Evolutionary conservation across 2,113 vertebrate species (phyloP).

Genomic region (Hoplias malabaricus): DNA sequence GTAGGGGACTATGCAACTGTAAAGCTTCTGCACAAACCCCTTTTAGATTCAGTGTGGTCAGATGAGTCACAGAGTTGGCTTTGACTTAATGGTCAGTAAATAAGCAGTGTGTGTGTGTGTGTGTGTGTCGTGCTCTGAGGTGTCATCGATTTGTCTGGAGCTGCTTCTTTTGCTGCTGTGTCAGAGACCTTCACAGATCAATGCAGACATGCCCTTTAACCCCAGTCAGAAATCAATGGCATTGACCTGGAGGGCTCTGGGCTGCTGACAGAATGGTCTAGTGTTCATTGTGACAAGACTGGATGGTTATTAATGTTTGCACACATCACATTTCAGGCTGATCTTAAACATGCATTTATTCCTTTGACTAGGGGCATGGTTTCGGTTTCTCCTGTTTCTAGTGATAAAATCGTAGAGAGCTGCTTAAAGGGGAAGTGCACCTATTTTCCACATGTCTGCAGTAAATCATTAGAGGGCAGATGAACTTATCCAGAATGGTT

Average conservation of each 20-base stretch:
- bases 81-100: slow-evolving; percentile 78
- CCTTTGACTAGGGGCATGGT: no score
- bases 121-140: slow-evolving; percentile 72
- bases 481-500: no score
- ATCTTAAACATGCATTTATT: not conserved
- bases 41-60: not conserved
- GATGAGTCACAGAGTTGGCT: slow-evolving; percentile 21
- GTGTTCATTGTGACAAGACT: slow-evolving; percentile 79
- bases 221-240: slow-evolving; percentile 84
- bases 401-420: no score
- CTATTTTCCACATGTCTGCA: no score
- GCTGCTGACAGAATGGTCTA: slow-evolving; percentile 76
- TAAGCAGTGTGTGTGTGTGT: slow-evolving; percentile 83
- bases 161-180: slow-evolving; percentile 76
- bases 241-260: slow-evolving; percentile 81
- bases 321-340: not conserved
- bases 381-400: not conserved
- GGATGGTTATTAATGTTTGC: slow-evolving; percentile 74
- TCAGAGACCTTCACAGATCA: slow-evolving; percentile 88
- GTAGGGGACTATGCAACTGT: not conserved
- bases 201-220: slow-evolving; percentile 85
- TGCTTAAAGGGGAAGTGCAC: no score
- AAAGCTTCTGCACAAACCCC: not conserved
- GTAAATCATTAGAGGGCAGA: no score
- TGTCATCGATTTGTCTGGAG: slow-evolving; percentile 90